phyloP scores from a whole-genome alignment of 2,888 invertebrate species.

The Metacarcinus magister region DNA sequence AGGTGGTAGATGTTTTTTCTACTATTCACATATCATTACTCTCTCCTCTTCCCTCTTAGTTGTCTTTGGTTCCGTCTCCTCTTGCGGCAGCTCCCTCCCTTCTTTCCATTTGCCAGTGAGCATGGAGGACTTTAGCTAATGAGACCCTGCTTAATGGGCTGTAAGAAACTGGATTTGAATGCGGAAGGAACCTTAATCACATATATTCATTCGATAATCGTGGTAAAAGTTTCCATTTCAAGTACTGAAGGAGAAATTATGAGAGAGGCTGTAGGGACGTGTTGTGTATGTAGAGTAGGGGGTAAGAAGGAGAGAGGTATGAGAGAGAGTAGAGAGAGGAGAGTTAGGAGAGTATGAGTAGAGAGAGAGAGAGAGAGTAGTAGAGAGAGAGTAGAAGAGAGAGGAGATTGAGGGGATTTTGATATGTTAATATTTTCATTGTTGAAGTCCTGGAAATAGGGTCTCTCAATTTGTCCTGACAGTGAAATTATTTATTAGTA shows the following conservation, averaged over 20 bases:
- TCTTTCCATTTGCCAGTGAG: not conserved
- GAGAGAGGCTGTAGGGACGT: not conserved
- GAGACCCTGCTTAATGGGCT: not conserved
- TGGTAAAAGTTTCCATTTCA: not conserved
- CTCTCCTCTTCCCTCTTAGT: not conserved
- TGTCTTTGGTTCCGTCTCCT: not conserved
- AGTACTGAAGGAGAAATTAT: not conserved
- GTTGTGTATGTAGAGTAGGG: no score
- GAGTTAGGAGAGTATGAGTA: not conserved
- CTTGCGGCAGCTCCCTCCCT: not conserved
- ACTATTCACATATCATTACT: not conserved
- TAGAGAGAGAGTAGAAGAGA: not conserved
- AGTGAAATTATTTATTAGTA: not conserved
- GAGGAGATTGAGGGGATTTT: not conserved
- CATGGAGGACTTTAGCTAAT: not conserved
- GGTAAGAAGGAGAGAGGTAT: not conserved
- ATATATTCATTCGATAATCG: not conserved
- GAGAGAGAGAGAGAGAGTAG: no score
- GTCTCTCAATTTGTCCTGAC: not conserved
- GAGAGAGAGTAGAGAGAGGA: not conserved
- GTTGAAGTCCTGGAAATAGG: not conserved
- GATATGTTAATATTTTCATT: not conserved
- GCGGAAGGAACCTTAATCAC: not conserved
- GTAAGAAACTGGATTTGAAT: not conserved
- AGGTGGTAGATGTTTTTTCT: not conserved